These are phyloP conservation scores for Eonycteris spelaea DNA, from an alignment of 2,113 vertebrate species.

Conservation along the genomic window DNA sequence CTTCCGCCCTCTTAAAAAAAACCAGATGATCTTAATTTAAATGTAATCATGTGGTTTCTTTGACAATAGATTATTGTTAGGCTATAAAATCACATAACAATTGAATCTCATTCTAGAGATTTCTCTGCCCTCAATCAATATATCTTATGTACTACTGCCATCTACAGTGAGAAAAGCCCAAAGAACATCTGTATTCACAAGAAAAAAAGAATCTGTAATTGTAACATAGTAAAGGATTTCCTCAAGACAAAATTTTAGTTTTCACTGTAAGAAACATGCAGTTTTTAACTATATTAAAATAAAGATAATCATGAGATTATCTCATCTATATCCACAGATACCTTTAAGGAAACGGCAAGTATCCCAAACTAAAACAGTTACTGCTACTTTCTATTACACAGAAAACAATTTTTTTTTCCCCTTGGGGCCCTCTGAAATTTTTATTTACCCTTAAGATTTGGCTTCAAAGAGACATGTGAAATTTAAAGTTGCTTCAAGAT, in stretches of 20 bases:
- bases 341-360: background rate
- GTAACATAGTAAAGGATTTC: background rate
- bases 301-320: background rate
- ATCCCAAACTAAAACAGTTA: background rate
- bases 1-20: background rate
- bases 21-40: background rate
- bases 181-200: background rate
- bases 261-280: background rate
- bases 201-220: background rate
- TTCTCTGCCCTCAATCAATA: background rate
- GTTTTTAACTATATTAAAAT: constrained; percentile 43
- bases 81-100: background rate
- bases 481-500: background rate
- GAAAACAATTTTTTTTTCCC: background rate
- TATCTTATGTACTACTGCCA: constrained; percentile 53
- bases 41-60: background rate
- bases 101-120: background rate
- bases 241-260: background rate
- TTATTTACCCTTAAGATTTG: background rate
- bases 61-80: background rate
- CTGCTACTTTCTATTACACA: background rate
- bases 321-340: background rate
- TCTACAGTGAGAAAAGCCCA: constrained; percentile 51
- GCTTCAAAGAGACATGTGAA: background rate
- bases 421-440: background rate